These are phyloP conservation scores for Anisognathus igniventris DNA, from an alignment of 2,797 vertebrate species.

Conservation along the genomic window DNA sequence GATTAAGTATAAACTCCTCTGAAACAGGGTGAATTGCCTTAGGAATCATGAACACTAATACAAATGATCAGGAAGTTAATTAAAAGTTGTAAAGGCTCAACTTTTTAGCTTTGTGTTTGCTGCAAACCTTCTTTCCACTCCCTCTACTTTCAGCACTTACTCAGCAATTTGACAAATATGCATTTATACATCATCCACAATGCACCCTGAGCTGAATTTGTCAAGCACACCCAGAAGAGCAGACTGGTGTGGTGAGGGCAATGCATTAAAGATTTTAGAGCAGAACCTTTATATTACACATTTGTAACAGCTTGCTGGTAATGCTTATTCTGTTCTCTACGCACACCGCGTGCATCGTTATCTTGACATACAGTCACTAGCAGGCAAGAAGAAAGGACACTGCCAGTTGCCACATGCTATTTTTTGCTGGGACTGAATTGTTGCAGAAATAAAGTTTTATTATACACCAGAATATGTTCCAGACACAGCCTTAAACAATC, in stretches of 20 bases:
- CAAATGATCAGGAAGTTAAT: neutral
- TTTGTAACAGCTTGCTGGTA: neutral
- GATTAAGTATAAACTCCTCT: neutral
- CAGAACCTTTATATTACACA: neutral
- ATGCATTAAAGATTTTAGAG: slow-evolving; percentile 17
- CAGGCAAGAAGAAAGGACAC: neutral
- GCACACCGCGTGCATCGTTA: neutral
- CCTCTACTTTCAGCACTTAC: neutral
- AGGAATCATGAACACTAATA: neutral
- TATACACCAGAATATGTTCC: neutral
- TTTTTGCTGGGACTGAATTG: neutral
- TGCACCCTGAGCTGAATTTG: neutral
- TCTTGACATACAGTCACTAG: neutral
- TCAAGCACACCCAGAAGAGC: neutral
- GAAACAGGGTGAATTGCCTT: neutral
- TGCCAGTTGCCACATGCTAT: neutral
- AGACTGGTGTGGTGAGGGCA: neutral
- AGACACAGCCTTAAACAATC: neutral
- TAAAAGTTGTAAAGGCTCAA: neutral
- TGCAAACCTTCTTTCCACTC: neutral
- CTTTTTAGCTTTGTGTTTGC: neutral
- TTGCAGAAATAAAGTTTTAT: neutral
- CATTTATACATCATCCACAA: neutral
- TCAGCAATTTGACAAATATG: neutral
- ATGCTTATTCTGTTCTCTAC: neutral